Evolutionary conservation across 2,888 invertebrate genomes (phyloP).

Genomic region (Timandra comae): DNA sequence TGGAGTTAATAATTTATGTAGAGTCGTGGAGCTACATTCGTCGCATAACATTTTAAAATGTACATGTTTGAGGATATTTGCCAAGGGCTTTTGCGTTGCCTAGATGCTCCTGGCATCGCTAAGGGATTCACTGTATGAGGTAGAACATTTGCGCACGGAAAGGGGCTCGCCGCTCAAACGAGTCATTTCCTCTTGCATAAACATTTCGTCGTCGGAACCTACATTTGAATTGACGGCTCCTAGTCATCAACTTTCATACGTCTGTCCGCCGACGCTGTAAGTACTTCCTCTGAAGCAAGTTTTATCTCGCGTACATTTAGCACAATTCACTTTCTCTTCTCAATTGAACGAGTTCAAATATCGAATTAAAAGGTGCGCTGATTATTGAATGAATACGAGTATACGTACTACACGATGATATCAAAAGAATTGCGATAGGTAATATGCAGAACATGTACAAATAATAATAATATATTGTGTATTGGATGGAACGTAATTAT

Average conservation of each 20-base stretch:
- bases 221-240: constrained; percentile 7
- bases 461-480: too few relatives aligned
- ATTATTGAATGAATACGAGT: too few relatives aligned
- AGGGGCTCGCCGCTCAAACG: constrained; percentile 20
- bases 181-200: constrained; percentile 21
- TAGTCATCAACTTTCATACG: neutral
- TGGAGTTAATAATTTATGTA: constrained; percentile 31
- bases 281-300: neutral
- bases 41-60: constrained; percentile 20
- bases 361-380: neutral
- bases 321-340: neutral
- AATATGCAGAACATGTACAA: too few relatives aligned
- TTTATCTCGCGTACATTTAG: neutral
- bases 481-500: too few relatives aligned
- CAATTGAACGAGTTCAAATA: neutral
- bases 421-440: too few relatives aligned
- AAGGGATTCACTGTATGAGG: constrained; percentile 30
- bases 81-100: constrained; percentile 40
- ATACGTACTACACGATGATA: too few relatives aligned
- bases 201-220: constrained; percentile 1
- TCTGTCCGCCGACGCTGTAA: neutral
- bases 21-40: constrained; percentile 17
- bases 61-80: constrained; percentile 41
- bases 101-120: constrained; percentile 39
- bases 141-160: constrained; percentile 4